These are phyloP conservation scores for Fopius arisanus DNA, from an alignment of 1,140 invertebrate genomes.

Conservation along the genomic window DNA sequence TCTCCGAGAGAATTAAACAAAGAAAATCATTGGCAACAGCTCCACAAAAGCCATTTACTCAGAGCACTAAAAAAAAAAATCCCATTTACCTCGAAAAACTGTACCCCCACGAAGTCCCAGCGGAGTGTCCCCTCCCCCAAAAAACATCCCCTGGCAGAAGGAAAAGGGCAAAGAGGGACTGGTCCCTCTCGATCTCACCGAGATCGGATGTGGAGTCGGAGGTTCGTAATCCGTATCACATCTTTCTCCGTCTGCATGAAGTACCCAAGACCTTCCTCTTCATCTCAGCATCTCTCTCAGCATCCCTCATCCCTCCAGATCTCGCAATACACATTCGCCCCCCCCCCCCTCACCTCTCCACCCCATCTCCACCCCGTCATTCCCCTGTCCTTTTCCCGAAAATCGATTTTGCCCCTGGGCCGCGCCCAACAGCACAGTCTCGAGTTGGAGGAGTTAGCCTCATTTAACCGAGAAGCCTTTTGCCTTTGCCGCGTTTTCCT, in stretches of 20 bases:
- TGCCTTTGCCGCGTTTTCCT: conserved; percentile 35
- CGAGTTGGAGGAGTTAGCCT: conserved; percentile 48
- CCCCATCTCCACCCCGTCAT: conserved; percentile 12
- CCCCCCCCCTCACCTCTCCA: neutral
- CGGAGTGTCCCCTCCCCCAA: neutral
- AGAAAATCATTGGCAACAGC: no score
- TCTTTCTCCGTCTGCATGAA: conserved; percentile 33
- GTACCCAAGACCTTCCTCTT: conserved; percentile 35
- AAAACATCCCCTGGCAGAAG: neutral
- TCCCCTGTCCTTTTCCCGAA: conserved; percentile 50
- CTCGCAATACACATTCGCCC: conserved; percentile 44
- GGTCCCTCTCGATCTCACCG: conserved; percentile 1
- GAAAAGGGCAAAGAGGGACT: conserved; percentile 8
- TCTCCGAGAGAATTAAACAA: no score
- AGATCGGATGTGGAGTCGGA: conserved; percentile 2
- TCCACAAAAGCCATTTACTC: no score
- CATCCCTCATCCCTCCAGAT: no score
- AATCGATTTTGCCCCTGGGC: conserved; percentile 60
- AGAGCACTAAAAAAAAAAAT: neutral
- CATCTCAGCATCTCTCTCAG: conserved; percentile 31
- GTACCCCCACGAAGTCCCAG: neutral
- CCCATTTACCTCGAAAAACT: neutral
- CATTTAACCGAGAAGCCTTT: conserved; percentile 57
- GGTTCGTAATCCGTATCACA: conserved; percentile 38
- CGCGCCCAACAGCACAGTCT: conserved; percentile 51